Evolutionary conservation across 2,888 invertebrate genomes (phyloP).

Genomic region (Poecilobothrus nobilitatus): DNA sequence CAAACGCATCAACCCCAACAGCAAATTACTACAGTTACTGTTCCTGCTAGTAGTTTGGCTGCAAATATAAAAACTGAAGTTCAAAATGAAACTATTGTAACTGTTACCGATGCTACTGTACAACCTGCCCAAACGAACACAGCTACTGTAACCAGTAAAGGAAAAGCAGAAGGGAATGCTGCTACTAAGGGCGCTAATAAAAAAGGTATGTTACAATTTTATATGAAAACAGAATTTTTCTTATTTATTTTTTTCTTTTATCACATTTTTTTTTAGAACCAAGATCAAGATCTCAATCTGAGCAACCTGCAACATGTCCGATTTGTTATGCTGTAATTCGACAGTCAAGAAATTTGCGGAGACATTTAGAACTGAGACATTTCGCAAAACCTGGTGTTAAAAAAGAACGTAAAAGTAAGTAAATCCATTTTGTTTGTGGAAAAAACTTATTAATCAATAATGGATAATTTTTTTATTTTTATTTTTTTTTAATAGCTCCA

Average conservation of each 20-base stretch:
- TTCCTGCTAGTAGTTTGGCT: constrained; percentile 30
- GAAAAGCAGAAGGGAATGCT: constrained; percentile 11
- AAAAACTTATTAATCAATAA: too few relatives aligned
- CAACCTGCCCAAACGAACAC: constrained; percentile 25
- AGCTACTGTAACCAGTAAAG: constrained; percentile 22
- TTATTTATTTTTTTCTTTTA: constrained; percentile 15
- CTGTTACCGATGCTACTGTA: constrained; percentile 34
- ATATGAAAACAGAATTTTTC: constrained; percentile 2
- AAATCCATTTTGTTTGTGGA: background rate
- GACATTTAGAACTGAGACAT: constrained; percentile 48
- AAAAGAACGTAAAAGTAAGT: constrained; percentile 44
- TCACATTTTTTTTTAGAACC: constrained; percentile 36
- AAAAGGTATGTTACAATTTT: background rate
- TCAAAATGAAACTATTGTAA: constrained; percentile 38
- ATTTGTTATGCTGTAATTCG: constrained; percentile 52
- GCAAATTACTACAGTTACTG: constrained; percentile 10
- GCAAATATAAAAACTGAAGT: constrained; percentile 39
- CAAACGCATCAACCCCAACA: background rate
- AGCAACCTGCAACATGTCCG: constrained; percentile 54
- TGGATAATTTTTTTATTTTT: constrained; percentile 8
- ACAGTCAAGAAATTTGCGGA: constrained; percentile 52
- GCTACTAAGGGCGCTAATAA: constrained; percentile 26
- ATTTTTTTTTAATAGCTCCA: constrained; percentile 25
- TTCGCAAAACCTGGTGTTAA: constrained; percentile 44
- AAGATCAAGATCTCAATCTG: constrained; percentile 51